phyloP scores from a whole-genome alignment of 2,797 vertebrate genomes.

The Gymnoscopelus braueri region DNA sequence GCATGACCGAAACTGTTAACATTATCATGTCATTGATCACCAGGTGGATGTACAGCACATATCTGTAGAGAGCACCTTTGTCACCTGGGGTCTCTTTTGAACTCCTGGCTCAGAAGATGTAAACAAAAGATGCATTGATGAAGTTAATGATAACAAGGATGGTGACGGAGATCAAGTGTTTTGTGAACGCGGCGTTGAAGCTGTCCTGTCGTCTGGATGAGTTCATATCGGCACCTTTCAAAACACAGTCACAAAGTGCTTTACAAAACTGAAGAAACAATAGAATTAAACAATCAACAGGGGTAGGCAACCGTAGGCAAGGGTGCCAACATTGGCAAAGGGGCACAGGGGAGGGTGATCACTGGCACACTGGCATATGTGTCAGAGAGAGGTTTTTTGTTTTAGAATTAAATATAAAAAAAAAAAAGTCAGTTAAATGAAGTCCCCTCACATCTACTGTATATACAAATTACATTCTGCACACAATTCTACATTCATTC shows the following conservation, averaged over 20 bases:
- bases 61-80: slow-evolving; percentile 32
- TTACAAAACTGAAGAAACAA: background rate
- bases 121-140: slow-evolving; percentile 63
- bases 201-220: slow-evolving; percentile 30
- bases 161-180: slow-evolving; percentile 54
- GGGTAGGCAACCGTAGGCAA: too few relatives aligned
- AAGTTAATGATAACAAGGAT: slow-evolving; percentile 51
- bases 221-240: slow-evolving; percentile 53
- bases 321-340: too few relatives aligned
- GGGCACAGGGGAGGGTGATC: too few relatives aligned
- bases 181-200: slow-evolving; percentile 28
- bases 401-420: too few relatives aligned
- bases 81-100: slow-evolving; percentile 56
- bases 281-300: background rate
- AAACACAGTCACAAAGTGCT: background rate
- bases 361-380: too few relatives aligned
- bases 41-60: slow-evolving; percentile 70
- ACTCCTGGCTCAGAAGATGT: slow-evolving; percentile 52
- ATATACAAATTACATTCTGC: too few relatives aligned
- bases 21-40: slow-evolving; percentile 73
- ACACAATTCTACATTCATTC: too few relatives aligned
- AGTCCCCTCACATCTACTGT: too few relatives aligned
- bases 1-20: slow-evolving; percentile 34
- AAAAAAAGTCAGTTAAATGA: too few relatives aligned
- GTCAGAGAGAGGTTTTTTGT: too few relatives aligned